Percentiles rank a stretch among this genome's conserved stretches.
phyloP scores from a whole-genome alignment of 1,140 invertebrate species.

The Paralvinella palmiformis region DNA sequence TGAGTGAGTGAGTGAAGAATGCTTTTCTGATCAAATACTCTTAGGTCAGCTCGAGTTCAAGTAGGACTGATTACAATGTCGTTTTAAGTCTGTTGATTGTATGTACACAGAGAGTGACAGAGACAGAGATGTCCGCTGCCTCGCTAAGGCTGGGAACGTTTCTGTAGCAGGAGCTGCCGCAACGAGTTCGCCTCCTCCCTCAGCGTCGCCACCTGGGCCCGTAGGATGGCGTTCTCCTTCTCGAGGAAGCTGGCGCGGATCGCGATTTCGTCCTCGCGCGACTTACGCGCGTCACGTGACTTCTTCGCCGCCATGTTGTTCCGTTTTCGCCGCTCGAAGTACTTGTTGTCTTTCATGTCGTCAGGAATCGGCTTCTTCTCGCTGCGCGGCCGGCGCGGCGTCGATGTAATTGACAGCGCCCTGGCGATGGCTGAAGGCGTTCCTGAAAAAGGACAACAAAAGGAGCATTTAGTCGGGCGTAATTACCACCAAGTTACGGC shows the following conservation, averaged over 20 bases:
- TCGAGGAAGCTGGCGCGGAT: constrained; percentile 71
- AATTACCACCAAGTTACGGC: too few species aligned
- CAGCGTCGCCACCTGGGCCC: constrained; percentile 70
- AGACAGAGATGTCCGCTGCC: too few species aligned
- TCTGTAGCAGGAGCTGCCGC: constrained; percentile 14
- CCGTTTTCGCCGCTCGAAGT: constrained; percentile 75
- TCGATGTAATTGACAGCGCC: constrained; percentile 36
- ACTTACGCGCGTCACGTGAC: constrained; percentile 74
- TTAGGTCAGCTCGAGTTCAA: too few species aligned
- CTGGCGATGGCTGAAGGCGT: constrained; percentile 38
- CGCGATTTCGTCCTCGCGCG: constrained; percentile 75
- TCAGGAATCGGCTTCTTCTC: constrained; percentile 82
- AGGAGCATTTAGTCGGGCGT: background rate
- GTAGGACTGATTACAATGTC: too few species aligned
- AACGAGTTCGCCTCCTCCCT: constrained; percentile 63
- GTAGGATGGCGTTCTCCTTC: constrained; percentile 76
- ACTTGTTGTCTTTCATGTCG: constrained; percentile 81
- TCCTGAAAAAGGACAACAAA: constrained; percentile 47
- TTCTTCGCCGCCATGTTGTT: constrained; percentile 90
- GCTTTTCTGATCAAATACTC: too few species aligned
- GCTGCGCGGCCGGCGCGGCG: constrained; percentile 59
- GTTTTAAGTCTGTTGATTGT: too few species aligned
- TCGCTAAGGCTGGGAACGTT: background rate
- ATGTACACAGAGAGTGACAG: too few species aligned
- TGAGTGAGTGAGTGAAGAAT: too few species aligned